Evolutionary conservation across 2,888 invertebrate species (phyloP), one percentile per base, ranked within the genome.

Genomic region (Portevinia maculata): DNA sequence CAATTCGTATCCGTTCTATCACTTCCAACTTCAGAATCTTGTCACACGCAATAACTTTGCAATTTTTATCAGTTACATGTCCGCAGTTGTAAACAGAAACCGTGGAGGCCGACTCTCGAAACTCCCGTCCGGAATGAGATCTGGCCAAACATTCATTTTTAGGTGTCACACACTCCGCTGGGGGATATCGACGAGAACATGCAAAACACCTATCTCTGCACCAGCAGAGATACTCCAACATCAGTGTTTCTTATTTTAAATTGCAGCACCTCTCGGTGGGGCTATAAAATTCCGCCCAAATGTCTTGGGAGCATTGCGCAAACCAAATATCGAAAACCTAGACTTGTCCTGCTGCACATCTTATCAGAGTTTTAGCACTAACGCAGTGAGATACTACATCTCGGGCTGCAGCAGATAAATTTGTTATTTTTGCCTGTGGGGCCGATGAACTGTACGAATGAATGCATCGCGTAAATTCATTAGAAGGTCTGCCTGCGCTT

Each of bases 61-160:
- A 67, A 67, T 74, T 69, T 79, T 79, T 79, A 79, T 79, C 79
- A 74, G 65, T 48, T 52, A 65, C 46, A 73, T 79, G 74, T 74
- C 74, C 39, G 7, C 39, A 65, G 69, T n/a, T 39, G 59, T 53
- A 53, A 75, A 69, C 67, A 67, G 75, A 59, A 59, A 67, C 50
- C 41, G 52, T 44, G 69, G 75, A 75, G 75, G 69, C 67, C 39
- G 60, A 37, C 46, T 19, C 37, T 13, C 34, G 19, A 64, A 57
- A 6, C 13, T 50, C 59, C 65, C 60, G 15, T 21, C n/a, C 34
- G 24, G 37, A 57, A 64, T 64, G 21, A 17, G 13, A 1, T 15
- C 39, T 13, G 34, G 3, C 9, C 34, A 7, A 5, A 37, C 28
- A 21, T 41, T 30, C 46, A 57, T 64, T 57, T 41, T 50, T 64